phyloP scores from a whole-genome alignment of 2,113 vertebrate genomes.

The Grallaria varia region DNA sequence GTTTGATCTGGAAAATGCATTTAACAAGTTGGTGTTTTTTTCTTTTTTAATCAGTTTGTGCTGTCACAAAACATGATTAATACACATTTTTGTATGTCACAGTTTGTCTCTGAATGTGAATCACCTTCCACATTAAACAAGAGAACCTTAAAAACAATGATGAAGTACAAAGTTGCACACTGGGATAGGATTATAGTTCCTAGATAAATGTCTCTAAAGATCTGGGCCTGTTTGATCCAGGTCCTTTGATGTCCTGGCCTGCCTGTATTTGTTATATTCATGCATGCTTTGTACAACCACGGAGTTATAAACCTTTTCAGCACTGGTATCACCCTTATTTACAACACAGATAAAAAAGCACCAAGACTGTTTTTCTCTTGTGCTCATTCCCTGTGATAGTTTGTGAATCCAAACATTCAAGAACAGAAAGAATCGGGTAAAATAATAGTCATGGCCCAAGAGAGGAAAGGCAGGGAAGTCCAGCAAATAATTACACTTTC shows the following conservation, averaged over 20 bases:
- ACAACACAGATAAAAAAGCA: not conserved
- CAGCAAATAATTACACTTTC: not conserved
- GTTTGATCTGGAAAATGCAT: not conserved
- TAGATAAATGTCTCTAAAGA: not conserved
- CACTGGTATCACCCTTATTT: not conserved
- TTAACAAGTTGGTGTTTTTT: not conserved
- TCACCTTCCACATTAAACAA: not conserved
- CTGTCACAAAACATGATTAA: not conserved
- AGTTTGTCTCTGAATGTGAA: not conserved
- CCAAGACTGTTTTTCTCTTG: not conserved
- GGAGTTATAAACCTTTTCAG: not conserved
- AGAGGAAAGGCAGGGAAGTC: not conserved
- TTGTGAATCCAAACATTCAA: not conserved
- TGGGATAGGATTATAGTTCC: not conserved
- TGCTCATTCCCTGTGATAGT: accelerated
- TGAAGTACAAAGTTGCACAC: not conserved
- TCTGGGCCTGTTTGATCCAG: not conserved
- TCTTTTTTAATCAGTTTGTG: not conserved
- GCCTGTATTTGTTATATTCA: not conserved
- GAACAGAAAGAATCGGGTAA: not conserved
- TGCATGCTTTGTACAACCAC: not conserved
- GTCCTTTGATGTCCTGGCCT: not conserved
- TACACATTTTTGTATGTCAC: not conserved
- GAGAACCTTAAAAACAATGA: not conserved
- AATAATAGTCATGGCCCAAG: not conserved